These are phyloP conservation scores for Aphelocoma coerulescens DNA, from an alignment of 2,113 vertebrate species.

Conservation along the genomic window DNA sequence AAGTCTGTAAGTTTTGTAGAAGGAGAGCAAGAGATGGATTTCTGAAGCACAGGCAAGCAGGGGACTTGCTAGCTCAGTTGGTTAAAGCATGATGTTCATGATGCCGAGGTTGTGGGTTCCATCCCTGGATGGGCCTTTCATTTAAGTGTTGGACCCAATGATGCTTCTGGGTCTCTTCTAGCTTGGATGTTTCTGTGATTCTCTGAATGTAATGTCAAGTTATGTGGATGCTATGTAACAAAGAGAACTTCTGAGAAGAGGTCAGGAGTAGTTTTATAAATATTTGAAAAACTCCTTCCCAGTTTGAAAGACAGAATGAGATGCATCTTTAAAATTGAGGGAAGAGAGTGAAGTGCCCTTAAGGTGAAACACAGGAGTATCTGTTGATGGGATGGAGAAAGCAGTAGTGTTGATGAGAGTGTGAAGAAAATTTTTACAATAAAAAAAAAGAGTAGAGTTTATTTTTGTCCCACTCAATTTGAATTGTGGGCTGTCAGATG, in stretches of 20 bases:
- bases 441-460: not conserved
- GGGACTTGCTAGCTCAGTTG: not conserved
- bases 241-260: not conserved
- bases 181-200: not conserved
- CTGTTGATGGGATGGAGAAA: not conserved
- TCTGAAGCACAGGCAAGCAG: not conserved
- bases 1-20: not conserved
- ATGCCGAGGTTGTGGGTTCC: not conserved
- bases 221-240: not conserved
- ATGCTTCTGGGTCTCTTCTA: not conserved
- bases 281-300: not conserved
- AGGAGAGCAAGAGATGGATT: not conserved
- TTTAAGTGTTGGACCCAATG: not conserved
- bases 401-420: not conserved
- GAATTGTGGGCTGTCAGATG: not conserved
- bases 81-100: not conserved
- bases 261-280: not conserved
- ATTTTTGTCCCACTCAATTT: not conserved
- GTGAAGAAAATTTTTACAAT: not conserved
- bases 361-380: not conserved
- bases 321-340: not conserved
- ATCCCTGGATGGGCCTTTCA: not conserved
- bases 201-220: not conserved
- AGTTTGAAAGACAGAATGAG: not conserved
- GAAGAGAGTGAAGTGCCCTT: not conserved